Evolutionary conservation across 2,113 vertebrate species (phyloP).

Genomic region (Myrmophylax atrothorax): DNA sequence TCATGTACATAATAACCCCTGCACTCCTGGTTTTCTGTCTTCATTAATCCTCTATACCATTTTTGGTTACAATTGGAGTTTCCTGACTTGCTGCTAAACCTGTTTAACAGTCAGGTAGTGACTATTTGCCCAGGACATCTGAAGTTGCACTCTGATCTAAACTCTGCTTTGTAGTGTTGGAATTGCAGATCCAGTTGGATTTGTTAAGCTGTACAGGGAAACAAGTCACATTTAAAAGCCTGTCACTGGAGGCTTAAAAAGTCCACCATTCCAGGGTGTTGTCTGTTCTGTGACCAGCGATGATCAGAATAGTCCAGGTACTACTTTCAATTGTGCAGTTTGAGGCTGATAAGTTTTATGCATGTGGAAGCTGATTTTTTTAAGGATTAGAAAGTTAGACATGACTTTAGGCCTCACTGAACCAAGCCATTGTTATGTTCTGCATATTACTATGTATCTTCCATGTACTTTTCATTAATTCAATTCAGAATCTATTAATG

Average conservation of each 20-base stretch:
- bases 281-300: background rate
- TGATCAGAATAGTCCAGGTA: background rate
- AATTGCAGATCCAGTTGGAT: slow-evolving; percentile 10
- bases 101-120: slow-evolving; percentile 5
- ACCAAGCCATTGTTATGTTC: background rate
- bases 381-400: background rate
- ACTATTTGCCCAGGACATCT: slow-evolving; percentile 7
- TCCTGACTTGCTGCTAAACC: background rate
- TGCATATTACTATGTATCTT: background rate
- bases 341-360: background rate
- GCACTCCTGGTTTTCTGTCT: background rate
- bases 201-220: background rate
- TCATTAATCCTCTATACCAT: background rate
- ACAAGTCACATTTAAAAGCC: background rate
- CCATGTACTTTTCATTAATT: background rate
- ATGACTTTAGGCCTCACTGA: background rate
- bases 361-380: background rate
- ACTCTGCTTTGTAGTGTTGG: slow-evolving; percentile 26
- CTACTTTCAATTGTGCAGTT: background rate
- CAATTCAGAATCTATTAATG: background rate
- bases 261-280: background rate
- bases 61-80: background rate
- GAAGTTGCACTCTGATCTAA: slow-evolving; percentile 27
- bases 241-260: background rate
- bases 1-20: background rate